Base-by-base conservation (phyloP, 1,140 invertebrate genomes). In the Archivesica marissinica region DNA sequence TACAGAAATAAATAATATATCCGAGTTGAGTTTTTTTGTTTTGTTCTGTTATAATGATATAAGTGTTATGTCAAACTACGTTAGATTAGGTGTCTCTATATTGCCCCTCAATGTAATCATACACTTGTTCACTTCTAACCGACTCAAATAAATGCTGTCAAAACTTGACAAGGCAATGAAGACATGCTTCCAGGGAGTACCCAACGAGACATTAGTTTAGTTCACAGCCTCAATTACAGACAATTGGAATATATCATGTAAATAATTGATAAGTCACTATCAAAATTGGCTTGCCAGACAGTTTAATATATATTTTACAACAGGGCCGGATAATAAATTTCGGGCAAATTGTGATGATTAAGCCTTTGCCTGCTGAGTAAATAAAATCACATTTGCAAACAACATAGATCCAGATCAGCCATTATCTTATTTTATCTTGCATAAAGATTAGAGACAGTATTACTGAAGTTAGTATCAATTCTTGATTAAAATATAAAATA, bases 121-220 rank as follows among this genome's bases (percentile, higher is more conserved):
- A 47, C 33, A 72, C 68, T 72, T 72, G 68, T 72, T 47, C 50
- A 13, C 68, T 44, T 72, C 0, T 72, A 50, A 72, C 68, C 39
- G 41, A 47, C 20, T 66, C 28, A 72, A 47, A 47, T 30, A 44
- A 20, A 72, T 50, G 25, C 68, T 47, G 41, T 47, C 41, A 44
- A 72, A 72, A 72, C 28, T 30, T 13, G 20, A 33, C n/a, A 25
- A 50, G 44, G 13, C n/a, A 50, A 72, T 64, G 59, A 64, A 64
- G 38, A 25, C 9, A 64, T 3, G 20, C 9, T 59, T 17, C 59
- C 38, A 64, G 33, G 7, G 38, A 35, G 59, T 33, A 64, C 30
- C 59, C 9, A 64, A 64, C 59, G 15, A 11, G n/a, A 64, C 33
- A 64, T 64, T 64, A 64, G 59, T 64, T 64, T 35, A 64, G 38